Evolutionary conservation across 2,113 vertebrate species (phyloP), one percentile per base, ranked within the genome.

Genomic region (Petrocephalus microphthalmus): DNA sequence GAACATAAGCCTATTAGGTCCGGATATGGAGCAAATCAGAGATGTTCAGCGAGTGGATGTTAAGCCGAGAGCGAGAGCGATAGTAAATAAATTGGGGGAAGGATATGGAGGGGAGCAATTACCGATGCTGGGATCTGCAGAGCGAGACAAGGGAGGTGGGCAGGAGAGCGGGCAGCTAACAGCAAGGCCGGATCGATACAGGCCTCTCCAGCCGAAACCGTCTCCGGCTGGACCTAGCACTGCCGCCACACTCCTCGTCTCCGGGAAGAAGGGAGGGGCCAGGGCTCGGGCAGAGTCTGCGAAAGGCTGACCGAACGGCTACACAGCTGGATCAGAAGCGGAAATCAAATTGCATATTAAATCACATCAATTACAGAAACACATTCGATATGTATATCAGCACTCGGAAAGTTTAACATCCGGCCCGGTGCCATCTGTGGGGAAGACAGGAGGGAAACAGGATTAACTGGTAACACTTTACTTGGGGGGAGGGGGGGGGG

Each of bases 1-100:
- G 81, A 54, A 78, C 87, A 87, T 91, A 91, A 91, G 88, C 89
- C 89, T 92, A 88, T 90, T 90, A 91, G 86, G 90, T 25, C 89
- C 90, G 74, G 25, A 37, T 29, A 29, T 82, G 88, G 71, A 90
- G 88, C 89, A 91, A 78, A 78, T 78, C 71, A 78, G 71, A 78
- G 71, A 78, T 54, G 90, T 90, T 86, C 84, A 90, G 37, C 1
- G 45, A 83, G 42, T 45, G 45, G 81, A 90, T 49, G 52, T 87
- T 78, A 78, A 29, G 42, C 37, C 33, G 29, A 53, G 20, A 19
- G 88, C 29, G 29, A 51, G 25, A n/a, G 53, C 1, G 52, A 33
- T 52, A 33, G 42, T 57, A 37, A 64, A 71, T 51, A 87, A 71
- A 45, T 45, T 53, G 74, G 57, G 56, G 74, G 57, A 78, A 49